Evolutionary conservation across 2,888 invertebrate genomes (phyloP), one percentile per base, ranked within the genome.

Genomic region (Autographa pulchrina): DNA sequence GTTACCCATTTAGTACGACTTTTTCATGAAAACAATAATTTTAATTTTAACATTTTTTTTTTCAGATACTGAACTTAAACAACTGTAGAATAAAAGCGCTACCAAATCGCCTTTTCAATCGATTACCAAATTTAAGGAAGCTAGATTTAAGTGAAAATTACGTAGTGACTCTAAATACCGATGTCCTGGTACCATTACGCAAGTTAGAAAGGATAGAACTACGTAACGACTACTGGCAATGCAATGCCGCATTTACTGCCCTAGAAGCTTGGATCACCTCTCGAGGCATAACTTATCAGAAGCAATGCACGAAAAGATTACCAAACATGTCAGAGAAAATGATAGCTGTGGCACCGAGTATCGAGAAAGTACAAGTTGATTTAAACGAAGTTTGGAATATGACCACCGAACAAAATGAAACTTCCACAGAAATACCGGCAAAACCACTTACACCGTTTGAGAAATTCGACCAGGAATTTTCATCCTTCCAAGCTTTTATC

Each of bases 131-230:
- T 76, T 86, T 97, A 31, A 92, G 92, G 64, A 93, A 95, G 65
- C 83, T 97, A 66, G 97, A 97, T 87, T 84, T 97, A 66, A 96
- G 97, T 20, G 96, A 96, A 78, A 97, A 97, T 85, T 96, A 96
- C 76, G 90, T 97, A 75, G 92, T 96, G 16, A 94, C 96, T 6
- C 74, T 97, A 0, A 94, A 91, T 65, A 84, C 93, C 0, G 93
- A 94, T 32, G 92, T 96, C 0, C 90, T 97, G 6, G 87, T 92
- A 66, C 93, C 95, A 0, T 83, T 97, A 59, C 88, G 88, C 0
- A 95, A 94, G 74, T 84, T 97, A 62, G 92, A 95, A 67, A 88
- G 93, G 64, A 82, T 97, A 48, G 96, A 96, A 83, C 86, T 97
- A 1, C 90, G 95, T 32, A 96, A 96, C 75, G 97, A 97, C 78